These are phyloP conservation scores for Pyralis farinalis DNA, from an alignment of 2,888 invertebrate genomes.

Conservation along the genomic window DNA sequence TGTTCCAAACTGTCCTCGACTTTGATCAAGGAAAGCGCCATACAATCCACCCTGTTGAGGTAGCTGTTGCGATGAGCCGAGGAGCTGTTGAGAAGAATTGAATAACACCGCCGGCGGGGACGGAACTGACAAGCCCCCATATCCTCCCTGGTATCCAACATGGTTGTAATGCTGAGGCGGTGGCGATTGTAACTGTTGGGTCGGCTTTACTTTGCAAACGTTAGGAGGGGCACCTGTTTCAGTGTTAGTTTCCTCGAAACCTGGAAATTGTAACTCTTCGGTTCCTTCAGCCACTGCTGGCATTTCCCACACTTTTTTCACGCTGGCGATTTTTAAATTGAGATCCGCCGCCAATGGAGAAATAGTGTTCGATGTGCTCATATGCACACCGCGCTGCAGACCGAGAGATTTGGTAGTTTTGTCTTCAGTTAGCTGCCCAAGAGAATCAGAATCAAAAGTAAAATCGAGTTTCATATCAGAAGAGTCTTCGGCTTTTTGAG, in stretches of 20 bases:
- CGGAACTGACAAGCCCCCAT: slow-evolving; percentile 90
- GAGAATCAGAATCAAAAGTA: slow-evolving; percentile 90
- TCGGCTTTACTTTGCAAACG: slow-evolving; percentile 92
- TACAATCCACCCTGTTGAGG: slow-evolving; percentile 89
- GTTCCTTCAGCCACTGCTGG: slow-evolving; percentile 83
- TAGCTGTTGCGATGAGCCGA: slow-evolving; percentile 80
- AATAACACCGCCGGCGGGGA: slow-evolving; percentile 93
- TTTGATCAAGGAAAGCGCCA: slow-evolving; percentile 90
- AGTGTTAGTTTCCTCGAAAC: slow-evolving; percentile 63
- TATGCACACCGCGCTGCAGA: slow-evolving; percentile 81
- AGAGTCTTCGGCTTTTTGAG: slow-evolving; percentile 85
- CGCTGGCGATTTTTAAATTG: slow-evolving; percentile 96
- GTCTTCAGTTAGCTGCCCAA: slow-evolving; percentile 88
- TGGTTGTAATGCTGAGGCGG: slow-evolving; percentile 85
- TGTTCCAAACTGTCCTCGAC: slow-evolving; percentile 89
- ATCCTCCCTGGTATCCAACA: slow-evolving; percentile 87
- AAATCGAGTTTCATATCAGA: slow-evolving; percentile 96
- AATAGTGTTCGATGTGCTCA: slow-evolving; percentile 86
- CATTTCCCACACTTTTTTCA: slow-evolving; percentile 95
- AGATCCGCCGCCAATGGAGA: slow-evolving; percentile 93
- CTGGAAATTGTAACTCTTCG: slow-evolving; percentile 71
- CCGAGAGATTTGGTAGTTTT: slow-evolving; percentile 79
- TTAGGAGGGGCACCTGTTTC: slow-evolving; percentile 83
- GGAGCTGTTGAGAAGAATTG: slow-evolving; percentile 86
- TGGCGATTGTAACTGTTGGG: slow-evolving; percentile 88